A percentile compares a stretch with the other conserved stretches of the same genome.
Evolutionary conservation across 2,888 invertebrate species (phyloP).

Genomic region (Ormyrus thymus): DNA sequence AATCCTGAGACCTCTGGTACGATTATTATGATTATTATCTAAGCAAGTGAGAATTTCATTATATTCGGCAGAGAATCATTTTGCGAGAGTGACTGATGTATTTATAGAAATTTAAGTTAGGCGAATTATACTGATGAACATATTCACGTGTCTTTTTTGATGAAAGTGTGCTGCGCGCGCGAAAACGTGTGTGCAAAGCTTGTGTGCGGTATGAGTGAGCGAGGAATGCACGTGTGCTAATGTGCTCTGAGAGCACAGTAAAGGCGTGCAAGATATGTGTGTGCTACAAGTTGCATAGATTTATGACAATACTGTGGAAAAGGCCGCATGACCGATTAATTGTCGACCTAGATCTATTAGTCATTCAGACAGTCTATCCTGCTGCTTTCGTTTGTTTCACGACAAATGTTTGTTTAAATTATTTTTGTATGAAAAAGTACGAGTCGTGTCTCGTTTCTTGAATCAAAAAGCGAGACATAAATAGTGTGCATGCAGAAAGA

Average conservation of each 20-base stretch:
- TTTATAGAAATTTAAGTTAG: slow-evolving; percentile 41
- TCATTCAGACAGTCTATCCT: slow-evolving; percentile 13
- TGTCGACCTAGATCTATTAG: slow-evolving; percentile 32
- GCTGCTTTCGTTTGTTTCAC: neutral
- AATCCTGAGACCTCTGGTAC: slow-evolving; percentile 41
- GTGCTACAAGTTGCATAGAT: slow-evolving; percentile 18
- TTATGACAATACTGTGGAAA: slow-evolving; percentile 41
- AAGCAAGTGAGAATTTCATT: slow-evolving; percentile 11
- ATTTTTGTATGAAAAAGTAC: neutral
- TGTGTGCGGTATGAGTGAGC: neutral
- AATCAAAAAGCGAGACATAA: too few relatives aligned
- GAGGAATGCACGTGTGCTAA: neutral
- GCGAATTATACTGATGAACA: neutral
- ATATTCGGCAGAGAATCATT: slow-evolving; percentile 17
- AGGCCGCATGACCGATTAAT: slow-evolving; percentile 21
- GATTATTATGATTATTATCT: slow-evolving; percentile 21
- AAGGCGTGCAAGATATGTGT: neutral
- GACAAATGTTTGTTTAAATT: neutral
- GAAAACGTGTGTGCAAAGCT: neutral
- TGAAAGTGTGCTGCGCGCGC: neutral
- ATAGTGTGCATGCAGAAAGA: too few relatives aligned
- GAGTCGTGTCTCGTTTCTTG: too few relatives aligned
- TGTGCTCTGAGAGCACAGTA: slow-evolving; percentile 34
- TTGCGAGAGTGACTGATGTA: slow-evolving; percentile 42
- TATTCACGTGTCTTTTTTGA: too few relatives aligned